These are phyloP conservation scores for Gonioctena quinquepunctata DNA, from an alignment of 1,140 invertebrate genomes.

Conservation along the genomic window DNA sequence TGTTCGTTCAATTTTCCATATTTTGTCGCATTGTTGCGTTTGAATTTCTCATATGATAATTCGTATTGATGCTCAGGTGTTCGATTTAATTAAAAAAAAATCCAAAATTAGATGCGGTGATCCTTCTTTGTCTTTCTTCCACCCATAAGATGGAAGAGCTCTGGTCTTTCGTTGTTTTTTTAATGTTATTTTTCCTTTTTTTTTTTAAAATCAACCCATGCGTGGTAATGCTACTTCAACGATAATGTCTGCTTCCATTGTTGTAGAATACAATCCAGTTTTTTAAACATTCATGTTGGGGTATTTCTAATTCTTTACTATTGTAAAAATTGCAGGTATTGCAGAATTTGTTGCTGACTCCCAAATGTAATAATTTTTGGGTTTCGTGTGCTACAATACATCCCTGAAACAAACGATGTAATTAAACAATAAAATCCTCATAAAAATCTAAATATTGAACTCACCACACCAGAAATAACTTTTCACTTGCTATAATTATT, in stretches of 20 bases:
- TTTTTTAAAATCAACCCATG: constrained; percentile 46
- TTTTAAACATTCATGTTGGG: constrained; percentile 33
- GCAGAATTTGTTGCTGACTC: constrained; percentile 54
- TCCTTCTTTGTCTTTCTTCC: constrained; percentile 35
- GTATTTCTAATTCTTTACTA: background rate
- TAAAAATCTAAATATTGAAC: constrained; percentile 8
- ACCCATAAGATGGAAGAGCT: constrained; percentile 42
- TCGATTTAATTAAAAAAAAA: constrained; percentile 39
- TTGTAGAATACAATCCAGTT: constrained; percentile 42
- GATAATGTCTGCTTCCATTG: constrained; percentile 53
- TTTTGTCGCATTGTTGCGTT: constrained; percentile 29
- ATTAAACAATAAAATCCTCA: background rate
- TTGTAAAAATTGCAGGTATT: constrained; percentile 32
- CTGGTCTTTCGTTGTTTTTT: constrained; percentile 28
- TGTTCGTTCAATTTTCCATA: constrained; percentile 48
- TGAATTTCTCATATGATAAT: constrained; percentile 37
- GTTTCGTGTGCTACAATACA: constrained; percentile 32
- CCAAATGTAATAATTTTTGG: constrained; percentile 28
- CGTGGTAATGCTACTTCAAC: constrained; percentile 44
- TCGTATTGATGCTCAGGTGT: constrained; percentile 35
- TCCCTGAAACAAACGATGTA: constrained; percentile 2
- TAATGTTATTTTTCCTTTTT: background rate
- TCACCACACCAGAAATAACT: constrained; percentile 42
- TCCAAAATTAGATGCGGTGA: constrained; percentile 54
- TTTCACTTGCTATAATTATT: too few relatives aligned